Evolutionary conservation across 2,888 invertebrate genomes (phyloP), one percentile per base, ranked within the genome.

Genomic region (Homarus gammarus): DNA sequence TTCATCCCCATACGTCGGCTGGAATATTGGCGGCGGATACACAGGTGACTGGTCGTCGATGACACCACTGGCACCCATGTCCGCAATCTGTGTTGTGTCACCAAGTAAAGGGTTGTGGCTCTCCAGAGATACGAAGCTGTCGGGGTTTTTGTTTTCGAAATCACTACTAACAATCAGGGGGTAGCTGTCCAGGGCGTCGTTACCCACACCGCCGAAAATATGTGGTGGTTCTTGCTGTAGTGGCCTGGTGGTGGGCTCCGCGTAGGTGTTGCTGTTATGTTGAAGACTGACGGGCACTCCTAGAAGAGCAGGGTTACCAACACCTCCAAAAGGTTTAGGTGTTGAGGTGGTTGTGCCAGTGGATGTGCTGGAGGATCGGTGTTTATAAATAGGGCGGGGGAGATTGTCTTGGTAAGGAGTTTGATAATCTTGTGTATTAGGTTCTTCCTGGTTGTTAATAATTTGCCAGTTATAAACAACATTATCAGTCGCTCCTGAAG

Each of bases 271-370:
- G n/a, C 31, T 40, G 33, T 22, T 49, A 15, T 85, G 64, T 31
- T 77, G 85, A 12, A 85, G 40, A 27, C 49, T 70, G 33, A 85
- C 51, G 27, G 85, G 78, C 5, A 78, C 33, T 1, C 85, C 77
- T 2, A 85, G 33, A 38, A 78, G 40, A n/a, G 38, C 77, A 68
- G 85, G 85, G 49, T 85, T 78, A 2, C 85, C 85, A n/a, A 78
- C 61, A 1, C 85, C 85, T 31, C 68, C 78, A 15, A 78, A 85
- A 10, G 85, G 12, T 22, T 31, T 27, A 27, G 44, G 33, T 27
- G 27, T 18, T n/a, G 22, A 6, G 15, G 82, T 68, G 38, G 68
- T 56, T 56, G 56, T n/a, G 6, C 8, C 6, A 27, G 27, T 27
- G 6, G 18, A 2, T n/a, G 64, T 27, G 5, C 5, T 18, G 27